These are phyloP conservation scores for Haliclona indistincta DNA, from an alignment of 37 sponge, comb jelly and placozoan species.

Conservation along the genomic window DNA sequence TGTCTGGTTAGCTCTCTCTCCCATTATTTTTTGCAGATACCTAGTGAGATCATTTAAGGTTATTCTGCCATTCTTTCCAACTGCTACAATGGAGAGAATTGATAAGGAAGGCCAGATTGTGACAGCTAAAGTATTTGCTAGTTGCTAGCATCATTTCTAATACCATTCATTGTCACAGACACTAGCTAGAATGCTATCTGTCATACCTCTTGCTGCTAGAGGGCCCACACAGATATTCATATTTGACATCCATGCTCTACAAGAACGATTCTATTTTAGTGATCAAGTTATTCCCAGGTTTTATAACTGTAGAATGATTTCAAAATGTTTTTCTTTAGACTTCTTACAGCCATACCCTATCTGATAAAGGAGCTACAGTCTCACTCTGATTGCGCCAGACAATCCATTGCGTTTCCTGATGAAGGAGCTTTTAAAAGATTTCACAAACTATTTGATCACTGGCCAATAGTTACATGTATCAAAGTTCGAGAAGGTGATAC, in stretches of 20 bases:
- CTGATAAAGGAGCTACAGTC: constrained; percentile 41
- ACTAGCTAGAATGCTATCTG: constrained; percentile 82
- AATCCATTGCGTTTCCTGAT: constrained; percentile 86
- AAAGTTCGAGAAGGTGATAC: constrained; percentile 80
- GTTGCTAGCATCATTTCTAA: not conserved
- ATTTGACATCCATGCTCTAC: constrained; percentile 93
- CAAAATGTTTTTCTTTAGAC: constrained; percentile 8
- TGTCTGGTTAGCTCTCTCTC: not conserved
- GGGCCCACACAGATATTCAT: constrained; percentile 92
- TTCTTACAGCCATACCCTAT: constrained; percentile 80
- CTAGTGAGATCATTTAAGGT: constrained; percentile 82
- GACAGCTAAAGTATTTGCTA: constrained; percentile 68
- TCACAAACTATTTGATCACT: constrained; percentile 32
- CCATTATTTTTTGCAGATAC: constrained; percentile 69
- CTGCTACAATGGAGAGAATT: constrained; percentile 93
- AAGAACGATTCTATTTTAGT: constrained; percentile 93
- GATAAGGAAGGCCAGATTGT: constrained; percentile 90
- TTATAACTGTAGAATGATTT: not conserved
- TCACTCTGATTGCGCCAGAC: constrained; percentile 34
- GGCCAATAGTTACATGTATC: constrained; percentile 77
- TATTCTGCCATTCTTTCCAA: constrained; percentile 93
- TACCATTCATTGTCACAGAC: constrained; percentile 44
- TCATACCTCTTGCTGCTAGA: constrained; percentile 81
- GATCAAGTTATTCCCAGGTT: constrained; percentile 88
- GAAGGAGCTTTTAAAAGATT: constrained; percentile 89